Percentiles rank a stretch among this genome's conserved stretches.
Evolutionary conservation across 1,140 invertebrate genomes (phyloP).

Genomic region (Drosophila malerkotliana): DNA sequence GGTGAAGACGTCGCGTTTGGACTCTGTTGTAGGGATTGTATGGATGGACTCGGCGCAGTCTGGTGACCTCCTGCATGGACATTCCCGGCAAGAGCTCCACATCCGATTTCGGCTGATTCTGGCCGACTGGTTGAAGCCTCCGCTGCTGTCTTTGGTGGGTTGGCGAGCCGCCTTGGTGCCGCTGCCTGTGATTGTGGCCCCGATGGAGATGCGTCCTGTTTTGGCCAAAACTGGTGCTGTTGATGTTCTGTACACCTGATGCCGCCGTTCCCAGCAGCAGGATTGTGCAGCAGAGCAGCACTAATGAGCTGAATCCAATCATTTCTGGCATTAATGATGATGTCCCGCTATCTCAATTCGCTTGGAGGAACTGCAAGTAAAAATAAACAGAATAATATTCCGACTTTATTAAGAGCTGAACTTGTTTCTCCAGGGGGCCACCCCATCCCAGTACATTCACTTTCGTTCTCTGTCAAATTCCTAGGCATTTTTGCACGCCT

Average conservation of each 20-base stretch:
- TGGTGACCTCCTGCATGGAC: conserved; percentile 55
- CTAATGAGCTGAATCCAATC: conserved; percentile 18
- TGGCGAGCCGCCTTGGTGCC: conserved; percentile 32
- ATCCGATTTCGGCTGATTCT: conserved; percentile 48
- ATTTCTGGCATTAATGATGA: conserved; percentile 14
- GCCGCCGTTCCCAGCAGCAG: conserved; percentile 39
- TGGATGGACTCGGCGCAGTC: conserved; percentile 60
- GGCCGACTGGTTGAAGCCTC: conserved; percentile 17
- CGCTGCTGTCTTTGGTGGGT: conserved; percentile 22
- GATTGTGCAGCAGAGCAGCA: conserved; percentile 52
- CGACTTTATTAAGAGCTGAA: conserved; percentile 67
- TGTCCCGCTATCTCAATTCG: conserved; percentile 21
- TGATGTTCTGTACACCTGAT: conserved; percentile 55
- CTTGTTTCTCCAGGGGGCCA: conserved; percentile 15
- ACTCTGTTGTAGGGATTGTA: conserved; percentile 62
- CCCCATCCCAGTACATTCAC: conserved; percentile 36
- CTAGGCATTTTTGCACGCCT: conserved; percentile 65
- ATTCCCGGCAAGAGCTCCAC: conserved; percentile 66
- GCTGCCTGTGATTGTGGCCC: conserved; percentile 45
- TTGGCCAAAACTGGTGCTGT: conserved; percentile 3
- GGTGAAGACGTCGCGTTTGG: conserved; percentile 56
- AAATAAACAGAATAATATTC: conserved; percentile 22
- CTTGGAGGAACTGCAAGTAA: conserved; percentile 45
- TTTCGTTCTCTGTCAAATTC: conserved; percentile 72
- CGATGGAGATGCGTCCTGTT: conserved; percentile 43